These are phyloP conservation scores for Heliothis peltigera DNA, from an alignment of 2,888 invertebrate species.

Conservation along the genomic window DNA sequence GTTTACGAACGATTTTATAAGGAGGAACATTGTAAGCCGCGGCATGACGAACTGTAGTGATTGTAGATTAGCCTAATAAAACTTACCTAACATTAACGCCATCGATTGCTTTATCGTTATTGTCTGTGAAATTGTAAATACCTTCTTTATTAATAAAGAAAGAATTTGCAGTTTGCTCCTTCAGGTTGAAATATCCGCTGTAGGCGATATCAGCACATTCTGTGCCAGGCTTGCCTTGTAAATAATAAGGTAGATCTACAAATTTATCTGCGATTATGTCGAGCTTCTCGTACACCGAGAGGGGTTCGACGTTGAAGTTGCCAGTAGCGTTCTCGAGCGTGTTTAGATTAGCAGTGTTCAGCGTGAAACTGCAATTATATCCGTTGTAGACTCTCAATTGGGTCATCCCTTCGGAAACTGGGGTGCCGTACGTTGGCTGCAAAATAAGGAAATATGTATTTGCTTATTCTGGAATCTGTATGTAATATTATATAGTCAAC, in stretches of 20 bases:
- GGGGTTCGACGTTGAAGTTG: slow-evolving; percentile 68
- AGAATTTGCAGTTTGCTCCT: slow-evolving; percentile 81
- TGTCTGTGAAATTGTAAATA: slow-evolving; percentile 79
- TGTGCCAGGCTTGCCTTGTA: slow-evolving; percentile 71
- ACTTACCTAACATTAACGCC: slow-evolving; percentile 80
- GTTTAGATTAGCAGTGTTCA: slow-evolving; percentile 66
- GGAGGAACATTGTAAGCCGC: slow-evolving; percentile 64
- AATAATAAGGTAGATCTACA: slow-evolving; percentile 75
- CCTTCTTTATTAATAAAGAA: slow-evolving; percentile 75
- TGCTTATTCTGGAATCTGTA: too few relatives aligned
- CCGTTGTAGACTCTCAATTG: slow-evolving; percentile 94
- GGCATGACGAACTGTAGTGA: slow-evolving; percentile 76
- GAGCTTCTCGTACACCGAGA: slow-evolving; percentile 84
- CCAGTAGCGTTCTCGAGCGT: slow-evolving; percentile 49
- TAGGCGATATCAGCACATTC: slow-evolving; percentile 68
- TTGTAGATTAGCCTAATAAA: slow-evolving; percentile 8
- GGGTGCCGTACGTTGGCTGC: slow-evolving; percentile 90
- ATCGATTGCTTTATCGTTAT: slow-evolving; percentile 84
- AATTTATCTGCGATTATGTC: slow-evolving; percentile 70
- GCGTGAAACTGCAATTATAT: slow-evolving; percentile 88
- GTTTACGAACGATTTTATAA: slow-evolving; percentile 77
- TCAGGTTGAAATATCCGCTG: slow-evolving; percentile 71
- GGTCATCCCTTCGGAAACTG: slow-evolving; percentile 89
- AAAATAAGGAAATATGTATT: slow-evolving; percentile 43
- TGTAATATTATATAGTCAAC: too few relatives aligned